Evolutionary conservation across 2,113 vertebrate species (phyloP).

Genomic region (Albula goreensis): DNA sequence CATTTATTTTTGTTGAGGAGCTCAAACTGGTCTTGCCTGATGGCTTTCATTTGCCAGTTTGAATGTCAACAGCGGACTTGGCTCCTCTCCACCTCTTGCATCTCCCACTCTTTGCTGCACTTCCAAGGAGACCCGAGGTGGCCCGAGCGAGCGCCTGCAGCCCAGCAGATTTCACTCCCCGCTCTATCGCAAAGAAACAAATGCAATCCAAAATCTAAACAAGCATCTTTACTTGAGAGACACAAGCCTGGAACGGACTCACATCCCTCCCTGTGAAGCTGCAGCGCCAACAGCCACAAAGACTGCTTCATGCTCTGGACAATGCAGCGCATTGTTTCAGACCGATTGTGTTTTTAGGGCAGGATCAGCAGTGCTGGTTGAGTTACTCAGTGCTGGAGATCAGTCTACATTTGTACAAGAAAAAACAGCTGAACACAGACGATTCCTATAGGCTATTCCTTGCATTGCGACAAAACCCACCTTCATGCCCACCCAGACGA

Average conservation of each 20-base stretch:
- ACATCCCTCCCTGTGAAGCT: not conserved
- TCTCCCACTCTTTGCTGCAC: not conserved
- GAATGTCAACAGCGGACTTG: constrained; percentile 3
- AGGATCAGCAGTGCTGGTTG: not conserved
- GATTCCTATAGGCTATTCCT: too few species aligned
- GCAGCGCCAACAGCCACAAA: not conserved
- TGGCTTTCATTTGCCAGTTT: not conserved
- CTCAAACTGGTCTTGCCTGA: not conserved
- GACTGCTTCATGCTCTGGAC: not conserved
- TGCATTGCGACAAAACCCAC: too few species aligned
- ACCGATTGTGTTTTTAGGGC: not conserved
- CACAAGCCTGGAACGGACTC: not conserved
- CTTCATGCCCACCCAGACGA: too few species aligned
- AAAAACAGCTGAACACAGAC: not conserved
- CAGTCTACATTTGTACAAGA: not conserved
- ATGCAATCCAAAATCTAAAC: constrained; percentile 13
- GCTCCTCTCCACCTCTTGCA: not conserved
- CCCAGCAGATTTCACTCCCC: not conserved
- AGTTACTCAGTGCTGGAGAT: not conserved
- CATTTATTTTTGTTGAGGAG: not conserved
- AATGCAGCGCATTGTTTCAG: not conserved
- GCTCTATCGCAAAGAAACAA: constrained; percentile 11
- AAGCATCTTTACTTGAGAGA: not conserved
- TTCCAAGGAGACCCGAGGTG: not conserved
- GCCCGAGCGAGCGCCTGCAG: not conserved